Evolutionary conservation across 2,888 invertebrate genomes (phyloP).

Genomic region (Chymomyza fuscimana): DNA sequence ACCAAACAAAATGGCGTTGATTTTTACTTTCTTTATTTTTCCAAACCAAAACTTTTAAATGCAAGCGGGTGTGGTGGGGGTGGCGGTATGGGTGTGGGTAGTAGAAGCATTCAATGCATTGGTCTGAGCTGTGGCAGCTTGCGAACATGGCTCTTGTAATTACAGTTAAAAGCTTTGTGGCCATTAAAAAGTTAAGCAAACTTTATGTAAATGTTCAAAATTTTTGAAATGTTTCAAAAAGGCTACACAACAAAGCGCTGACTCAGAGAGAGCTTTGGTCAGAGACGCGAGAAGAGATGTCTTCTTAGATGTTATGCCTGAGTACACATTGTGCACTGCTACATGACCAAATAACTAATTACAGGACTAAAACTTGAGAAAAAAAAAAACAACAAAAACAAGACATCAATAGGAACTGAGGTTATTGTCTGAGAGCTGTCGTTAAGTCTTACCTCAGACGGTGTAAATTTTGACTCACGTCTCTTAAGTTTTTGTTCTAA

Average conservation of each 20-base stretch:
- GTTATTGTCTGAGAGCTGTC: background rate
- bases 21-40: slow-evolving; percentile 9
- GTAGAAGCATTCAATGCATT: background rate
- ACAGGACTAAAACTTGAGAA: background rate
- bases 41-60: background rate
- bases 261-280: background rate
- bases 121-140: background rate
- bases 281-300: background rate
- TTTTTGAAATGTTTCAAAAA: background rate
- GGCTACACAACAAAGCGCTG: background rate
- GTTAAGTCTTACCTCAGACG: too few species aligned
- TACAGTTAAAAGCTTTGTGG: slow-evolving; percentile 44
- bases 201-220: slow-evolving; percentile 32
- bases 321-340: background rate
- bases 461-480: too few species aligned
- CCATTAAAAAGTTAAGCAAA: slow-evolving; percentile 51
- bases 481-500: too few species aligned
- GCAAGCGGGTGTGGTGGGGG: background rate
- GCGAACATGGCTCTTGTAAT: slow-evolving; percentile 20
- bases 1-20: slow-evolving; percentile 42
- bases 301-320: background rate
- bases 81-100: background rate
- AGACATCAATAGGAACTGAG: too few species aligned
- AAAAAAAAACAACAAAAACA: background rate
- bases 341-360: background rate